Percentiles rank a stretch among this genome's conserved stretches.
These are phyloP conservation scores for Pygoscelis adeliae DNA, from an alignment of 2,113 vertebrate species.

Conservation along the genomic window DNA sequence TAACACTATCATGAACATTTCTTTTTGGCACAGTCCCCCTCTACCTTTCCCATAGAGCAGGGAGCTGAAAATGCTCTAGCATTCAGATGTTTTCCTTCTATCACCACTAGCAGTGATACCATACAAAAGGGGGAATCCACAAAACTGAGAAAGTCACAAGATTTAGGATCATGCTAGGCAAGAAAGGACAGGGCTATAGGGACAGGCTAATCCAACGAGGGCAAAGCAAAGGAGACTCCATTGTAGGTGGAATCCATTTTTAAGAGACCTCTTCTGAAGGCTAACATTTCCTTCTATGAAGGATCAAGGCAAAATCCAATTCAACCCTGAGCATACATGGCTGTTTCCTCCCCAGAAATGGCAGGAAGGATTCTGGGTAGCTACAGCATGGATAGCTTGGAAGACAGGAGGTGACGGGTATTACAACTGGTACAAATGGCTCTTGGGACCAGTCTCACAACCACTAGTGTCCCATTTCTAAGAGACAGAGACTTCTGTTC, in stretches of 20 bases:
- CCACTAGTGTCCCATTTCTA: background rate
- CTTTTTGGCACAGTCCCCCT: constrained; percentile 42
- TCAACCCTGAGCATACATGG: constrained; percentile 7
- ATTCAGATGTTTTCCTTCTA: background rate
- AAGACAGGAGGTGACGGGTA: background rate
- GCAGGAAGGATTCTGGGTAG: background rate
- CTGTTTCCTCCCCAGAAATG: background rate
- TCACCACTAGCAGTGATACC: background rate
- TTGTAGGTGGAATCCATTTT: background rate
- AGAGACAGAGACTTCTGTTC: background rate
- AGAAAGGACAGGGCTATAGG: background rate
- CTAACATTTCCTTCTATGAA: background rate
- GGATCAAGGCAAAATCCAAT: constrained; percentile 24
- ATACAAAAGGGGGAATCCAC: background rate
- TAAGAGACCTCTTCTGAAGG: background rate
- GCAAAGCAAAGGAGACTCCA: background rate
- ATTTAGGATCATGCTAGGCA: background rate
- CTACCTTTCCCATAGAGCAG: background rate
- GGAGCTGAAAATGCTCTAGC: background rate
- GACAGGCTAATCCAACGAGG: background rate
- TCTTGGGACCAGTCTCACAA: background rate
- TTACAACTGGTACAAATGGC: background rate
- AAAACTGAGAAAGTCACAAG: background rate
- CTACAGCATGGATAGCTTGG: background rate
- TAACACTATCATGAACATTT: background rate